Conservation (phyloP, 2,797 vertebrate genomes). For the Chelmon rostratus region DNA sequence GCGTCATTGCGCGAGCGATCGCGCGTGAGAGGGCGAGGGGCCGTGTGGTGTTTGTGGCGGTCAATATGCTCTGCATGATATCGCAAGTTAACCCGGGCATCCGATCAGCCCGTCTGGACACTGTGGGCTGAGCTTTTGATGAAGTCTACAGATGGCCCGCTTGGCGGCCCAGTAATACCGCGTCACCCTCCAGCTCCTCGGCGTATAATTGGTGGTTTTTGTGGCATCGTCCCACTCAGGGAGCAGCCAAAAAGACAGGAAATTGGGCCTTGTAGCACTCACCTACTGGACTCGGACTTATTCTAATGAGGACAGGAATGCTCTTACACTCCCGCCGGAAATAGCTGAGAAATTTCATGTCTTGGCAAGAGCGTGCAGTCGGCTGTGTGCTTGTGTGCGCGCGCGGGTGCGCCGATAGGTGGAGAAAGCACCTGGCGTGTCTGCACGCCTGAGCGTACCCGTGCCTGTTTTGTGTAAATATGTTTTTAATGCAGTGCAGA, state of each 20-base stretch:
- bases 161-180: slow-evolving; percentile 66
- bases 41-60: slow-evolving; percentile 44
- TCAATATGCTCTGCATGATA: slow-evolving; percentile 66
- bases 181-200: slow-evolving; percentile 48
- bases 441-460: slow-evolving; percentile 25
- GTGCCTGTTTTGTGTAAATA: slow-evolving; percentile 25
- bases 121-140: slow-evolving; percentile 50
- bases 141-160: slow-evolving; percentile 77
- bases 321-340: slow-evolving; percentile 46
- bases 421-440: slow-evolving; percentile 64
- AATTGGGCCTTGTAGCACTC: slow-evolving; percentile 44
- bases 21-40: slow-evolving; percentile 1
- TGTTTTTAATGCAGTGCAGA: slow-evolving; percentile 37
- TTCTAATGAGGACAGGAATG: slow-evolving; percentile 62
- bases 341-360: slow-evolving; percentile 49
- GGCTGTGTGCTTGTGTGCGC: background rate
- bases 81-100: slow-evolving; percentile 66
- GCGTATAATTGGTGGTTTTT: slow-evolving; percentile 61
- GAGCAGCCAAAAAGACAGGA: slow-evolving; percentile 55
- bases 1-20: background rate
- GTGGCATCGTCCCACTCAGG: slow-evolving; percentile 64
- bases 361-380: slow-evolving; percentile 34
- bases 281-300: slow-evolving; percentile 30
- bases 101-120: slow-evolving; percentile 47
- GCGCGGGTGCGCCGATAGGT: background rate